These are phyloP conservation scores for Phrixothrix hirtus DNA, from an alignment of 2,888 invertebrate genomes.

Conservation along the genomic window DNA sequence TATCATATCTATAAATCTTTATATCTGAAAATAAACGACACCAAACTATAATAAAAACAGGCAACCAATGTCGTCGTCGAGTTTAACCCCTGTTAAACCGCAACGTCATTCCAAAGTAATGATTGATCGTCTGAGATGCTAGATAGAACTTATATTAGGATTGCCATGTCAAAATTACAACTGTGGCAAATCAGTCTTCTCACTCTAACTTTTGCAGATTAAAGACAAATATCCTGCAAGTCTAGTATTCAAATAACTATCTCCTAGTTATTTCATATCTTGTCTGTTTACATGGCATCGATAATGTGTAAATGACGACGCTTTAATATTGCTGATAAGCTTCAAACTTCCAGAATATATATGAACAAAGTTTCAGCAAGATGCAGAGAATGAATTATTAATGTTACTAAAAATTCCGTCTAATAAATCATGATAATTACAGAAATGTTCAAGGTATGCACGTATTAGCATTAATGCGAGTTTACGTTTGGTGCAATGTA, in stretches of 20 bases:
- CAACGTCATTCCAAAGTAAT: conserved; percentile 35
- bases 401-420: conserved; percentile 2
- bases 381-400: conserved; percentile 9
- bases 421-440: conserved; percentile 18
- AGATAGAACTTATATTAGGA: conserved; percentile 35
- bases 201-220: conserved; percentile 9
- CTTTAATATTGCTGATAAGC: conserved; percentile 1
- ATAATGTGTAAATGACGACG: conserved; percentile 16
- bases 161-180: conserved; percentile 31
- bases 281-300: conserved; percentile 22
- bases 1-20: conserved; percentile 25
- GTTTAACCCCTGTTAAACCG: conserved; percentile 38
- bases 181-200: conserved; percentile 26
- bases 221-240: conserved; percentile 1
- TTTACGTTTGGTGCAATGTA: conserved; percentile 17
- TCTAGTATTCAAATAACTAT: conserved; percentile 21
- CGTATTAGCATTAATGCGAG: conserved; percentile 17
- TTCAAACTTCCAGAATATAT: neutral
- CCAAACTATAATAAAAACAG: conserved; percentile 30
- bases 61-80: conserved; percentile 36
- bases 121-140: conserved; percentile 36
- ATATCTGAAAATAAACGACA: conserved; percentile 31
- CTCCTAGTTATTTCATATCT: conserved; percentile 23
- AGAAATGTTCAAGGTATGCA: conserved; percentile 3
- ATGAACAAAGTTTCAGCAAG: neutral